phyloP scores from a whole-genome alignment of 2,113 vertebrate species.

The Oenanthe melanoleuca region DNA sequence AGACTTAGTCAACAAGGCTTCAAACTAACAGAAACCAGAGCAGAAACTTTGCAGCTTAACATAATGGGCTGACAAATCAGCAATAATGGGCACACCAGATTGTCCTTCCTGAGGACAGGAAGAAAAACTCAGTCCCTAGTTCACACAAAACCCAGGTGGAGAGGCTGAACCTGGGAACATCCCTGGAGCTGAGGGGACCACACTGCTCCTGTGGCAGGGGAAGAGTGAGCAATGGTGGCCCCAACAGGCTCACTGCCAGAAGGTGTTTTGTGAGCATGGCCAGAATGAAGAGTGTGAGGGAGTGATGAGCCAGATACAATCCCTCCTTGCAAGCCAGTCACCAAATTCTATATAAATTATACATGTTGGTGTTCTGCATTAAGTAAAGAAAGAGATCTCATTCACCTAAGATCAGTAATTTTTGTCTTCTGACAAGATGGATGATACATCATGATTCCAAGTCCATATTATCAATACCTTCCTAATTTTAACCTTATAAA shows the following conservation, averaged over 20 bases:
- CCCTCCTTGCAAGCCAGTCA: background rate
- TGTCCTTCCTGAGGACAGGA: background rate
- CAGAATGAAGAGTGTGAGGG: fast-evolving
- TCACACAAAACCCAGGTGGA: background rate
- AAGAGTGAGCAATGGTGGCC: background rate
- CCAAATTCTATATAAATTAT: background rate
- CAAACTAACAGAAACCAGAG: background rate
- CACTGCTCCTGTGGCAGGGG: background rate
- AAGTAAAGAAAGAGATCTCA: background rate
- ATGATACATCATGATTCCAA: background rate
- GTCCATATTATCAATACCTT: background rate
- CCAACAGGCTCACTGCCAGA: background rate
- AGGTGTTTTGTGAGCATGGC: background rate
- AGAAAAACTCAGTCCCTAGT: background rate
- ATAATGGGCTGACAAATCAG: background rate
- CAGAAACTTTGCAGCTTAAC: background rate
- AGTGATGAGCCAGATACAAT: background rate
- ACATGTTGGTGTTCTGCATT: background rate
- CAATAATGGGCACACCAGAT: background rate
- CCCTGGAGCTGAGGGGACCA: background rate
- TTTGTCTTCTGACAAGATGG: background rate
- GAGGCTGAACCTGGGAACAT: background rate
- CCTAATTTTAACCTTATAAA: background rate
- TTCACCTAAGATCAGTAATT: background rate
- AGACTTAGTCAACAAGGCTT: background rate